Evolutionary conservation across 2,113 vertebrate genomes (phyloP).

Genomic region (Oceanodroma tethys): DNA sequence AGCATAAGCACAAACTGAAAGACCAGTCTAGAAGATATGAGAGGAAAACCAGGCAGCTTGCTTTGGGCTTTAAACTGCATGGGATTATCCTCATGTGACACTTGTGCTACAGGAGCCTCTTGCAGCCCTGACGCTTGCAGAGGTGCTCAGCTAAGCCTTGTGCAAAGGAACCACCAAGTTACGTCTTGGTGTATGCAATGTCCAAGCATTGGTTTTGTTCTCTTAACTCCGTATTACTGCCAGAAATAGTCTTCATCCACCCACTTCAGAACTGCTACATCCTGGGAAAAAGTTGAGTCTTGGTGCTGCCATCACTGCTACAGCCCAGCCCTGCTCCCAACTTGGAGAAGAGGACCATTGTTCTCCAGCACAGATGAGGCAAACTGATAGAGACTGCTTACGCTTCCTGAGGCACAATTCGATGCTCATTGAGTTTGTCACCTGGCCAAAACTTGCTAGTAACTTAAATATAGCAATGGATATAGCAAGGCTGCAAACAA

Average conservation of each 20-base stretch:
- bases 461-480: background rate
- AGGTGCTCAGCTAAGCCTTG: background rate
- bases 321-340: background rate
- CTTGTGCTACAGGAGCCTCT: background rate
- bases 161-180: background rate
- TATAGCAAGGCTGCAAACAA: background rate
- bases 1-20: background rate
- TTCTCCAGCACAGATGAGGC: background rate
- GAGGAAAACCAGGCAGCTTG: background rate
- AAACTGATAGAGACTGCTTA: background rate
- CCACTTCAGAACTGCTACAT: background rate
- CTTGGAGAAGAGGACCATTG: background rate
- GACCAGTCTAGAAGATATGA: background rate
- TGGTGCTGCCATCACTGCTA: background rate
- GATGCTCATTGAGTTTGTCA: background rate
- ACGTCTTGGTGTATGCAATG: background rate
- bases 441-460: background rate
- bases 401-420: background rate
- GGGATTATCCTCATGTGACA: background rate
- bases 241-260: background rate
- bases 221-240: background rate
- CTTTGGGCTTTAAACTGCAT: background rate
- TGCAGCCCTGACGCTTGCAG: background rate
- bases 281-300: background rate
- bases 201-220: background rate